A percentile compares a stretch with the other conserved stretches of the same genome.
These are phyloP conservation scores for Psilopogon haemacephalus DNA, from an alignment of 2,113 vertebrate genomes.

Conservation along the genomic window DNA sequence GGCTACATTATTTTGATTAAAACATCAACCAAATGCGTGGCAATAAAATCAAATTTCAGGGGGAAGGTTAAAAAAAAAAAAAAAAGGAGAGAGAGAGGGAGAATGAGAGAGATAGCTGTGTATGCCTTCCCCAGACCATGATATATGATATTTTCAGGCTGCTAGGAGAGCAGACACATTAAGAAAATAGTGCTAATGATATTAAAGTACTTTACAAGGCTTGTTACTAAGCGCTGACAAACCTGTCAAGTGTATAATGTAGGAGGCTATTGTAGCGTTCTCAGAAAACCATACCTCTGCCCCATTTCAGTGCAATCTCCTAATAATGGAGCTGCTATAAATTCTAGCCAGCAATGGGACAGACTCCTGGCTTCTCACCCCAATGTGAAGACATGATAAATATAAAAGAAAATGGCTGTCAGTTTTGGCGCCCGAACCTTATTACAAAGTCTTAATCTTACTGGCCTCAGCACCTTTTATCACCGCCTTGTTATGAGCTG, in stretches of 20 bases:
- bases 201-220: conserved; percentile 95
- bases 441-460: conserved; percentile 95
- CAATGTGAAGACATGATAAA: conserved; percentile 93
- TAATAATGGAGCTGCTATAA: conserved; percentile 95
- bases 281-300: conserved; percentile 90
- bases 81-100: not conserved
- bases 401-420: conserved; percentile 92
- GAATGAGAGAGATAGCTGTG: conserved; percentile 54
- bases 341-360: conserved; percentile 89
- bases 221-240: conserved; percentile 93
- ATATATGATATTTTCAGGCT: conserved; percentile 90
- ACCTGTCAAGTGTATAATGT: conserved; percentile 96
- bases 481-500: conserved; percentile 89
- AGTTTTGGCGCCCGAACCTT: conserved; percentile 88
- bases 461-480: conserved; percentile 90
- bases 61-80: conserved; percentile 45
- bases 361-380: conserved; percentile 87
- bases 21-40: conserved; percentile 69
- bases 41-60: conserved; percentile 75
- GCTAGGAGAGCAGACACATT: conserved; percentile 90
- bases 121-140: conserved; percentile 68
- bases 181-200: conserved; percentile 99
- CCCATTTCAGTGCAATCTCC: conserved; percentile 88
- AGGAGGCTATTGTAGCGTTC: conserved; percentile 89
- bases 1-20: conserved; percentile 86